Percentiles rank a stretch among this genome's conserved stretches.
Conservation (phyloP, 1,140 invertebrate genomes). For the Calephelis virginiensis region DNA sequence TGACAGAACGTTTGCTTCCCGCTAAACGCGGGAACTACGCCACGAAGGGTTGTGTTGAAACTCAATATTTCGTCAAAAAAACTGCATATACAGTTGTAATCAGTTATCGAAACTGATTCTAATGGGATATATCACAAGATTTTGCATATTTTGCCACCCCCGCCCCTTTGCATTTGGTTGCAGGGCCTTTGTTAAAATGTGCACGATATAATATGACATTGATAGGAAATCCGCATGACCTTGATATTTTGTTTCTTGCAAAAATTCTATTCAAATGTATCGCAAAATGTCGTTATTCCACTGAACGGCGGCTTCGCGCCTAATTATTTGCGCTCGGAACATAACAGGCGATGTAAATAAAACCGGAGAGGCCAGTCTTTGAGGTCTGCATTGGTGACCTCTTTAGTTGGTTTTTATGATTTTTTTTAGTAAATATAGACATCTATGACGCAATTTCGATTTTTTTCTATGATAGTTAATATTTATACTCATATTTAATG, state of each 20-base stretch:
- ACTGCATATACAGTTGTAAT: slow-evolving; percentile 68
- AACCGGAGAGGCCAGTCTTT: slow-evolving; percentile 50
- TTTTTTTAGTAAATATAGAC: slow-evolving; percentile 37
- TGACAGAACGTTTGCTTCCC: slow-evolving; percentile 78
- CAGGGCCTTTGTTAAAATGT: slow-evolving; percentile 76
- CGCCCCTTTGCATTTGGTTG: slow-evolving; percentile 77
- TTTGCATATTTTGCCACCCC: slow-evolving; percentile 74
- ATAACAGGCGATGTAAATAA: slow-evolving; percentile 72
- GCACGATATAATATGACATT: slow-evolving; percentile 78
- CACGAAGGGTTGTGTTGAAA: slow-evolving; percentile 72
- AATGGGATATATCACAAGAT: slow-evolving; percentile 67
- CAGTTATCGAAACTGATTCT: slow-evolving; percentile 75
- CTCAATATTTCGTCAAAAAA: slow-evolving; percentile 65
- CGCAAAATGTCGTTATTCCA: slow-evolving; percentile 65
- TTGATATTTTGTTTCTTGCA: slow-evolving; percentile 75
- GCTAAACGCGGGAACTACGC: slow-evolving; percentile 79
- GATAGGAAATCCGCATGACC: slow-evolving; percentile 78
- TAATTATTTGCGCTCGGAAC: slow-evolving; percentile 57
- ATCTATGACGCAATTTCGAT: slow-evolving; percentile 5
- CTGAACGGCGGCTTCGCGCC: slow-evolving; percentile 56
- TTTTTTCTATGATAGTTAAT: background rate
- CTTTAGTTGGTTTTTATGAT: slow-evolving; percentile 45
- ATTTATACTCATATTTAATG: background rate
- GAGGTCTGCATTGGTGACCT: slow-evolving; percentile 66
- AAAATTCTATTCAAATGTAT: slow-evolving; percentile 66